These are phyloP conservation scores for Drosophila prosaltans DNA, from an alignment of 1,140 invertebrate species.

Conservation along the genomic window DNA sequence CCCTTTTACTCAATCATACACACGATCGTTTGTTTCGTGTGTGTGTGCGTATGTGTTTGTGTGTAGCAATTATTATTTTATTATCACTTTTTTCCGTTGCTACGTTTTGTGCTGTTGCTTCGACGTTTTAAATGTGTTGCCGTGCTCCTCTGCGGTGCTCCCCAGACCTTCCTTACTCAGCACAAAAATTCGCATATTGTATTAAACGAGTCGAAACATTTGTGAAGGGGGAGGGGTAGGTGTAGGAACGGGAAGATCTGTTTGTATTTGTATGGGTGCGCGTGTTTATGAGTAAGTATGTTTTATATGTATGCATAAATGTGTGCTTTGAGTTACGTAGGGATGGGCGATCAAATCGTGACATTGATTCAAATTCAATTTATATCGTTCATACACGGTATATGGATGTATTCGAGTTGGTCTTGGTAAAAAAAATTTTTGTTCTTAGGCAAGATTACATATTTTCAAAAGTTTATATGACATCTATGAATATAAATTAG, in stretches of 20 bases:
- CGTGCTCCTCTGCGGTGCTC: conserved; percentile 63
- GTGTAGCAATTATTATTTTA: conserved; percentile 81
- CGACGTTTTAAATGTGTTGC: conserved; percentile 79
- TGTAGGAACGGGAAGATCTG: conserved; percentile 15
- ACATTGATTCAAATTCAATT: not conserved
- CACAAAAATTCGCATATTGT: conserved; percentile 75
- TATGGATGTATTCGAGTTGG: too few relatives aligned
- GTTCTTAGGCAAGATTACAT: too few relatives aligned
- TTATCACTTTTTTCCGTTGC: conserved; percentile 76
- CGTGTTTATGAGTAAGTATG: conserved; percentile 43
- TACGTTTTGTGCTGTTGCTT: conserved; percentile 71
- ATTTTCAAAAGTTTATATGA: not conserved
- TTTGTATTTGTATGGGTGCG: conserved; percentile 54
- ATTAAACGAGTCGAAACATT: conserved; percentile 35
- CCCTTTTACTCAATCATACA: not conserved
- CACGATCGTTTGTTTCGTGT: conserved; percentile 40
- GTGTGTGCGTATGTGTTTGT: conserved; percentile 39
- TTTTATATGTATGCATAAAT: conserved; percentile 40
- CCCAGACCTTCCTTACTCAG: conserved; percentile 81
- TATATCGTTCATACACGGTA: not conserved
- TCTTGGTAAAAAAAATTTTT: too few relatives aligned
- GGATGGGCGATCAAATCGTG: conserved; percentile 9
- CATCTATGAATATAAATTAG: too few relatives aligned
- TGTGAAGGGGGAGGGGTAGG: conserved; percentile 1
- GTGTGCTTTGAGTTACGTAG: conserved; percentile 13